A percentile compares a stretch with the other conserved stretches of the same genome.
phyloP scores from a whole-genome alignment of 1,140 invertebrate genomes.

The Lutraria rhynchaena region DNA sequence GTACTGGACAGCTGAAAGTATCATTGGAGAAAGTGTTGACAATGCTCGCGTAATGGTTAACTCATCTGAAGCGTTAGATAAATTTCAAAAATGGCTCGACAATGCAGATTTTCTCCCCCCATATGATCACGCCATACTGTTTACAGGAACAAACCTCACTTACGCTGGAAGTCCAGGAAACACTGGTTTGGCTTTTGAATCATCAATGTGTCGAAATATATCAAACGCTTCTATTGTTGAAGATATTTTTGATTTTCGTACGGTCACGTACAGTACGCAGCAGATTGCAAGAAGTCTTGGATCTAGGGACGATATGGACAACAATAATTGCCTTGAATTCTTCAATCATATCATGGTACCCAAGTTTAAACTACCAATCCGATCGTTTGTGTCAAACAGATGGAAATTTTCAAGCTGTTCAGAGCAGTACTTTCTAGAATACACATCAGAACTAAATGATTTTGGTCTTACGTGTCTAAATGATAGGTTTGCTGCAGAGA shows the following conservation, averaged over 20 bases:
- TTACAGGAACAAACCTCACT: slow-evolving; percentile 55
- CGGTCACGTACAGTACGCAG: slow-evolving; percentile 40
- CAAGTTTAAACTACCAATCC: slow-evolving; percentile 61
- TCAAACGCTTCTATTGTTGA: slow-evolving; percentile 51
- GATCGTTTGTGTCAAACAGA: slow-evolving; percentile 63
- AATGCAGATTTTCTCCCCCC: slow-evolving; percentile 23
- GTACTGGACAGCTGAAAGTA: slow-evolving; percentile 38
- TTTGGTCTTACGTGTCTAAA: slow-evolving; percentile 31
- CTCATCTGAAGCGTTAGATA: slow-evolving; percentile 52
- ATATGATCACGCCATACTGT: slow-evolving; percentile 55
- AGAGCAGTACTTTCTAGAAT: slow-evolving; percentile 60
- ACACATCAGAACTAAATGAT: slow-evolving; percentile 52
- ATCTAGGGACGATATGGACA: slow-evolving; percentile 69
- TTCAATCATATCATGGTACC: slow-evolving; percentile 70
- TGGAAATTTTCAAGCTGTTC: slow-evolving; percentile 69
- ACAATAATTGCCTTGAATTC: slow-evolving; percentile 67
- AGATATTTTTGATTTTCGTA: slow-evolving; percentile 49
- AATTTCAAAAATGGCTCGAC: slow-evolving; percentile 55
- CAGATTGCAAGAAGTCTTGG: slow-evolving; percentile 62
- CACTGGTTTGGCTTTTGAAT: slow-evolving; percentile 48
- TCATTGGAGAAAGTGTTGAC: slow-evolving; percentile 9
- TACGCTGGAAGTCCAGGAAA: slow-evolving; percentile 56
- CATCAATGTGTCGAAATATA: slow-evolving; percentile 56
- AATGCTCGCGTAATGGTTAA: slow-evolving; percentile 47
- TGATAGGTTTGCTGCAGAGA: neutral